Conservation (phyloP, 2,888 invertebrate genomes). For the Eristalis arbustorum region DNA sequence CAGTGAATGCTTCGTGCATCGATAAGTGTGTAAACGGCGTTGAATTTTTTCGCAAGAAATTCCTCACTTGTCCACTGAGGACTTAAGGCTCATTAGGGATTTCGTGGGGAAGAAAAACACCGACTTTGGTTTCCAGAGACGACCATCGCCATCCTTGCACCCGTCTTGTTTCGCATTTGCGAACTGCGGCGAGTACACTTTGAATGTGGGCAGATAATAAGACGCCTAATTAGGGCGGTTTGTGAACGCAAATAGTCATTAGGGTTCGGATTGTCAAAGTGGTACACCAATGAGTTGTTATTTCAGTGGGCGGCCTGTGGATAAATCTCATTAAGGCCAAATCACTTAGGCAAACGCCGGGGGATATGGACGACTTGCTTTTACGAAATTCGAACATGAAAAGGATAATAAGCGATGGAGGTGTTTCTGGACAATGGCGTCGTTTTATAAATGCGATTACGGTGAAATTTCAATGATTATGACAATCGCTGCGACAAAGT, state of each 20-base stretch:
- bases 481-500: neutral
- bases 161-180: neutral
- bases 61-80: neutral
- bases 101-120: neutral
- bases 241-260: neutral
- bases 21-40: neutral
- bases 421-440: neutral
- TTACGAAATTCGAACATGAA: neutral
- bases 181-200: neutral
- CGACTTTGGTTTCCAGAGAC: neutral
- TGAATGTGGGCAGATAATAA: neutral
- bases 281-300: neutral
- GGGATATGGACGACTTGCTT: neutral
- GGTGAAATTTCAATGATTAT: neutral
- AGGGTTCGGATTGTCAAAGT: neutral
- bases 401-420: neutral
- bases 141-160: neutral
- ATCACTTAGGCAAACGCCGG: neutral
- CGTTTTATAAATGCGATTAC: neutral
- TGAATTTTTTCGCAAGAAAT: neutral
- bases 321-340: neutral
- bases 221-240: neutral
- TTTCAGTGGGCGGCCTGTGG: neutral
- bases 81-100: neutral
- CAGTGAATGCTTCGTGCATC: neutral